Conservation (phyloP, 2,888 invertebrate genomes). For the Spisula subtruncata region DNA sequence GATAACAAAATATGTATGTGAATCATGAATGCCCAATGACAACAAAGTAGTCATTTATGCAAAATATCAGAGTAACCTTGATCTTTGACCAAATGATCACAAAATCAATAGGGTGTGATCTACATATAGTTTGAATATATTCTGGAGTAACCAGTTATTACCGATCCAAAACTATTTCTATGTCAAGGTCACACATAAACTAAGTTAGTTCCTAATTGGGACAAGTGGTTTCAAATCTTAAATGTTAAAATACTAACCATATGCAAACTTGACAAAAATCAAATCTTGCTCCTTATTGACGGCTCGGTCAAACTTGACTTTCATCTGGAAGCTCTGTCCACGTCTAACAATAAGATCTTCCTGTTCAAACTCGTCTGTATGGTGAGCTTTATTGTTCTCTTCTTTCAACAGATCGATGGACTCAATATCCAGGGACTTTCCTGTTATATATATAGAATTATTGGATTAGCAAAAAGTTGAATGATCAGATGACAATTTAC, state of each 20-base stretch:
- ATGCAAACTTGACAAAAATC: constrained; percentile 55
- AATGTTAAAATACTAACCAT: constrained; percentile 41
- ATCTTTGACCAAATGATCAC: too few relatives aligned
- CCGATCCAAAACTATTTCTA: too few relatives aligned
- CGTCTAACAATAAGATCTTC: constrained; percentile 82
- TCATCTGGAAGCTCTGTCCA: constrained; percentile 82
- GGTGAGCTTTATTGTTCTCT: constrained; percentile 78
- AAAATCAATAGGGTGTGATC: too few relatives aligned
- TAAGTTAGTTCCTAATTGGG: too few relatives aligned
- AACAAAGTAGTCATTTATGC: too few relatives aligned
- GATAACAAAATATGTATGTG: too few relatives aligned
- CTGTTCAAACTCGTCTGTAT: constrained; percentile 83
- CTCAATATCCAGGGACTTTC: constrained; percentile 69
- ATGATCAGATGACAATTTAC: too few relatives aligned
- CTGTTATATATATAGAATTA: constrained; percentile 40
- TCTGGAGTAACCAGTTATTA: too few relatives aligned
- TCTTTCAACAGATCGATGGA: constrained; percentile 71
- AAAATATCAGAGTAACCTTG: too few relatives aligned
- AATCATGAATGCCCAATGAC: too few relatives aligned
- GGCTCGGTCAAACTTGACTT: constrained; percentile 81
- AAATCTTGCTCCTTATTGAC: constrained; percentile 68
- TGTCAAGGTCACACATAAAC: too few relatives aligned
- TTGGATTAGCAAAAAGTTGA: background rate
- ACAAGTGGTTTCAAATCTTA: background rate
- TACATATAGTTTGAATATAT: too few relatives aligned